Conservation (phyloP, 2,888 invertebrate species). For the Lasioglossum villosulum region DNA sequence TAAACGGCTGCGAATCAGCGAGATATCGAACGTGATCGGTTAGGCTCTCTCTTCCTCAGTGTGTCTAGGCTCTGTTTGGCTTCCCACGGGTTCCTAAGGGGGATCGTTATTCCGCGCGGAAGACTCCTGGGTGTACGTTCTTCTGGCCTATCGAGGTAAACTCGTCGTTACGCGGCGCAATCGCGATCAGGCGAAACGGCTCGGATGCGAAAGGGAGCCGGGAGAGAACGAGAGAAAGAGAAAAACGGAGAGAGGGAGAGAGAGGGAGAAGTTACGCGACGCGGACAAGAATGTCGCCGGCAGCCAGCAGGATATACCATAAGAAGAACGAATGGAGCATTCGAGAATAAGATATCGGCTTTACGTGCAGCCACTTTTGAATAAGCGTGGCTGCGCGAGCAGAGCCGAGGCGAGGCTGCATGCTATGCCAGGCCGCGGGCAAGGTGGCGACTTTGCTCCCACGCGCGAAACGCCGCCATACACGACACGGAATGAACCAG, state of each 20-base stretch:
- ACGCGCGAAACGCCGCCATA: conserved; percentile 59
- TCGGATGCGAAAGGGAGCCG: conserved; percentile 38
- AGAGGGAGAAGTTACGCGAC: conserved; percentile 78
- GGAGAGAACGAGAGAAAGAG: neutral
- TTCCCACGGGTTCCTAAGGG: conserved; percentile 45
- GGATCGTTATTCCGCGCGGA: conserved; percentile 56
- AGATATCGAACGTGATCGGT: conserved; percentile 20
- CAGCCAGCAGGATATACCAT: conserved; percentile 75
- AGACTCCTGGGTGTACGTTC: conserved; percentile 32
- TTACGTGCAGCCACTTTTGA: conserved; percentile 77
- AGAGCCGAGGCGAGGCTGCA: conserved; percentile 23
- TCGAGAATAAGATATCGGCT: conserved; percentile 84
- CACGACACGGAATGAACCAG: conserved; percentile 46
- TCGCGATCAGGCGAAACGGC: conserved; percentile 51
- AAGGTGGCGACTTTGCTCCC: conserved; percentile 70
- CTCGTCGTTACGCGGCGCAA: conserved; percentile 59
- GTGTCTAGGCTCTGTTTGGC: neutral
- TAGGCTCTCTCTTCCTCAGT: neutral
- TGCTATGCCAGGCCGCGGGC: conserved; percentile 58
- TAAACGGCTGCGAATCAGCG: conserved; percentile 3
- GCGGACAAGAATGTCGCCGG: conserved; percentile 81
- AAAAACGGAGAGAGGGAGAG: neutral
- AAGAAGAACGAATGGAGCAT: conserved; percentile 83
- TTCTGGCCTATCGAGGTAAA: conserved; percentile 53
- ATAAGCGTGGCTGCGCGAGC: conserved; percentile 59